Evolutionary conservation across 2,113 vertebrate species (phyloP).

Genomic region (Zosterops lateralis): DNA sequence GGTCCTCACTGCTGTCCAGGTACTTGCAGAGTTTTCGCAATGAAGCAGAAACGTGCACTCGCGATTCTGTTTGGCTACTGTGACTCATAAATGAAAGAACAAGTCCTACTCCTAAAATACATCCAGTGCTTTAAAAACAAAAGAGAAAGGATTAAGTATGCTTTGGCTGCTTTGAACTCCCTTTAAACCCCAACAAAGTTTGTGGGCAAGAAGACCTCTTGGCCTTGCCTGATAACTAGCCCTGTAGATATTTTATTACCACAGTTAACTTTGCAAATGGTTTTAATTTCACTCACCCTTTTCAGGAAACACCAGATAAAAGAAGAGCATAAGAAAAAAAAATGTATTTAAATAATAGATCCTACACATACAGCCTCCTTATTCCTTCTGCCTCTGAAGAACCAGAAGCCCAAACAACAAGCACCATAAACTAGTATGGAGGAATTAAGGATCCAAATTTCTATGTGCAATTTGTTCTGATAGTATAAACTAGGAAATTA

Average conservation of each 20-base stretch:
- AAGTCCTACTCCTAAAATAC: slow-evolving; percentile 87
- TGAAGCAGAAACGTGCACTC: slow-evolving; percentile 58
- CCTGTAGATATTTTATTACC: not conserved
- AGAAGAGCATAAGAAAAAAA: not conserved
- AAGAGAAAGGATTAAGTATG: not conserved
- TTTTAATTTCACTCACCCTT: not conserved
- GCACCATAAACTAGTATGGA: not conserved
- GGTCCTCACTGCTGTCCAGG: slow-evolving; percentile 77
- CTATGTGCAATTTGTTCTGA: not conserved
- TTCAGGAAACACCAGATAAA: not conserved
- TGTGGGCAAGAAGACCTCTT: not conserved
- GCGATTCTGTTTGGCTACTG: slow-evolving; percentile 74
- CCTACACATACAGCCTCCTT: not conserved
- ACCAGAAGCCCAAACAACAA: not conserved
- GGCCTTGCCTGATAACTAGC: not conserved
- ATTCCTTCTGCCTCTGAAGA: not conserved
- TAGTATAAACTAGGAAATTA: not conserved
- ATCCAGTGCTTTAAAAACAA: slow-evolving; percentile 77
- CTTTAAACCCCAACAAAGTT: not conserved
- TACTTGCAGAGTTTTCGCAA: slow-evolving; percentile 76
- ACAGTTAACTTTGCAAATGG: not conserved
- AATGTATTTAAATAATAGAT: not conserved
- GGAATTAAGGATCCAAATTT: not conserved
- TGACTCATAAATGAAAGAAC: slow-evolving; percentile 84
- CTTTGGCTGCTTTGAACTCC: not conserved